A percentile compares a stretch with the other conserved stretches of the same genome.
phyloP scores from a whole-genome alignment of 2,797 vertebrate genomes.

The Pantherophis alleghaniensis region DNA sequence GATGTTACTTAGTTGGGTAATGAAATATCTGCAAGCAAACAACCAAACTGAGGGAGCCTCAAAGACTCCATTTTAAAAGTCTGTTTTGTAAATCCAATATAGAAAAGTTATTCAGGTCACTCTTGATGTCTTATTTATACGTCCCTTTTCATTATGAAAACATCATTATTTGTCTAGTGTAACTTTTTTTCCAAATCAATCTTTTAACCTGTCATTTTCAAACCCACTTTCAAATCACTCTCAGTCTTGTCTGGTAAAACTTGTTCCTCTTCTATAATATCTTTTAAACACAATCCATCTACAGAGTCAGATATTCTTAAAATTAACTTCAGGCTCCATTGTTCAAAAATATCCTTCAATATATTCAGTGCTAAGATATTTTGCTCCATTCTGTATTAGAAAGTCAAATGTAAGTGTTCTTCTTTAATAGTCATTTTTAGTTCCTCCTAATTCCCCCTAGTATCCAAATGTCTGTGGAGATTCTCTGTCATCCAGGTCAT shows the following conservation, averaged over 20 bases:
- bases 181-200: neutral
- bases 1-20: neutral
- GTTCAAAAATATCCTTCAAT: neutral
- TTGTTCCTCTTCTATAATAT: neutral
- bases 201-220: neutral
- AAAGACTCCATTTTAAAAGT: neutral
- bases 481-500: neutral
- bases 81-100: neutral
- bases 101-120: neutral
- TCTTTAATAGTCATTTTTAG: neutral
- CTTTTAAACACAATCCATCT: neutral
- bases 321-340: neutral
- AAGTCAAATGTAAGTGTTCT: neutral
- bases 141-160: neutral
- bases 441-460: neutral
- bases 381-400: neutral
- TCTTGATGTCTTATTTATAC: neutral
- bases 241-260: neutral
- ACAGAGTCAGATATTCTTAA: neutral
- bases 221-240: neutral
- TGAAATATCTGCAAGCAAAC: neutral
- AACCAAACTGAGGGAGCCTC: neutral
- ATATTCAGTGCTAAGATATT: neutral
- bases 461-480: neutral
- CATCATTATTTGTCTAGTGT: neutral